Evolutionary conservation across 2,888 invertebrate species (phyloP).

Genomic region (Pachliopta kotzebuea): DNA sequence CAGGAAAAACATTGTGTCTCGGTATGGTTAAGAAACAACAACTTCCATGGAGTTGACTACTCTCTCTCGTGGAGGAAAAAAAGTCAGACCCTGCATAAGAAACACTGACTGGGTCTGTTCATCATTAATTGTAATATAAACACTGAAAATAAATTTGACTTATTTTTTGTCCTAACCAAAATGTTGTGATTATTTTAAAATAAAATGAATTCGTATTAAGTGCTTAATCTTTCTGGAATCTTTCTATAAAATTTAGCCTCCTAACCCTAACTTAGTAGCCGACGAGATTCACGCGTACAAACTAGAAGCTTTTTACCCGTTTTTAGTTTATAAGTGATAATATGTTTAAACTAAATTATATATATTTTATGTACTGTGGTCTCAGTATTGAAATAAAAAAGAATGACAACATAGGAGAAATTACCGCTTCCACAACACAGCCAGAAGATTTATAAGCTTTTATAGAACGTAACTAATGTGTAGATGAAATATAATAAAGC

Average conservation of each 20-base stretch:
- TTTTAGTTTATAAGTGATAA: not conserved
- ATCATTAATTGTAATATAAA: too few species aligned
- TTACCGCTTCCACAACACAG: constrained; percentile 26
- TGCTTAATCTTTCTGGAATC: constrained; percentile 1
- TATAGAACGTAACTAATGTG: constrained; percentile 11
- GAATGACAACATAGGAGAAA: constrained; percentile 25
- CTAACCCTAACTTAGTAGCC: too few species aligned
- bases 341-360: too few species aligned
- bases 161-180: too few species aligned
- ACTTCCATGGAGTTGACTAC: too few species aligned
- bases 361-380: not conserved
- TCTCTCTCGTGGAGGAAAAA: too few species aligned
- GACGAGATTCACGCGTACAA: not conserved
- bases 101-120: too few species aligned
- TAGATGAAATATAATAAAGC: constrained; percentile 21
- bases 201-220: not conserved
- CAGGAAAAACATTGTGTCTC: too few species aligned
- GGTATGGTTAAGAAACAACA: too few species aligned
- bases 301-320: not conserved
- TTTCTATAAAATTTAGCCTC: not conserved
- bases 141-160: too few species aligned
- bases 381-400: constrained; percentile 14
- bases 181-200: too few species aligned
- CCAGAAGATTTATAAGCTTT: constrained; percentile 18
- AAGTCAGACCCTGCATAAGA: too few species aligned